Evolutionary conservation across 2,113 vertebrate genomes (phyloP).

Genomic region (Xenotilapia leptura): DNA sequence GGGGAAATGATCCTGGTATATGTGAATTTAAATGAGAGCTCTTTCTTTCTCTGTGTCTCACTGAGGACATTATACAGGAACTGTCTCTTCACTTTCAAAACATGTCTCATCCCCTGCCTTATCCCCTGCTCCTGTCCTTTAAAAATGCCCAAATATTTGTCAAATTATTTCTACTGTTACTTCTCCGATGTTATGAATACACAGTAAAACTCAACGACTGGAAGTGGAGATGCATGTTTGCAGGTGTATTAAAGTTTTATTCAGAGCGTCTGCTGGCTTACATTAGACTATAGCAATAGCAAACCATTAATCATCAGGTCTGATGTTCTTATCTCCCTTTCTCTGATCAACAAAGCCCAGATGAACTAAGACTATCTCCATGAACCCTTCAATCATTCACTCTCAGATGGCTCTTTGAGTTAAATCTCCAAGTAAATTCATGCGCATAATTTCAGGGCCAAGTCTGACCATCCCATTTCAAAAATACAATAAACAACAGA

Average conservation of each 20-base stretch:
- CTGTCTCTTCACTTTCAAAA: constrained; percentile 9
- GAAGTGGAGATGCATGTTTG: not conserved
- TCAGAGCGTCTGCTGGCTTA: not conserved
- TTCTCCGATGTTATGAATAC: not conserved
- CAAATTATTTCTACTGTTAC: constrained; percentile 7
- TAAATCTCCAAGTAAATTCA: constrained; percentile 10
- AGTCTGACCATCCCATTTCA: not conserved
- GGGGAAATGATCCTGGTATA: not conserved
- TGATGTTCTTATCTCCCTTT: constrained; percentile 35
- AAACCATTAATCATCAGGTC: constrained; percentile 53
- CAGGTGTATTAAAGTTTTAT: constrained; percentile 13
- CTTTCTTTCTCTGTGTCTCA: not conserved
- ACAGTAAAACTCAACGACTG: not conserved
- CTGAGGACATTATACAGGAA: not conserved
- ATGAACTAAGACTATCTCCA: constrained; percentile 40
- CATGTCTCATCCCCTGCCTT: not conserved
- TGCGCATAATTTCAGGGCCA: not conserved
- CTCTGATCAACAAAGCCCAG: constrained; percentile 37
- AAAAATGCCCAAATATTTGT: constrained; percentile 2
- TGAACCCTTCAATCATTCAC: constrained; percentile 41
- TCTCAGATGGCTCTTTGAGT: constrained; percentile 13
- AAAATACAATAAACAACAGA: not conserved
- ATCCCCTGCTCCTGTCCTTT: not conserved
- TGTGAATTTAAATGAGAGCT: constrained; percentile 45
- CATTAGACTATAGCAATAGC: constrained; percentile 1